Percentiles rank a stretch among this genome's conserved stretches.
These are phyloP conservation scores for Rhamnusium bicolor DNA, from an alignment of 2,888 invertebrate genomes.

Conservation along the genomic window DNA sequence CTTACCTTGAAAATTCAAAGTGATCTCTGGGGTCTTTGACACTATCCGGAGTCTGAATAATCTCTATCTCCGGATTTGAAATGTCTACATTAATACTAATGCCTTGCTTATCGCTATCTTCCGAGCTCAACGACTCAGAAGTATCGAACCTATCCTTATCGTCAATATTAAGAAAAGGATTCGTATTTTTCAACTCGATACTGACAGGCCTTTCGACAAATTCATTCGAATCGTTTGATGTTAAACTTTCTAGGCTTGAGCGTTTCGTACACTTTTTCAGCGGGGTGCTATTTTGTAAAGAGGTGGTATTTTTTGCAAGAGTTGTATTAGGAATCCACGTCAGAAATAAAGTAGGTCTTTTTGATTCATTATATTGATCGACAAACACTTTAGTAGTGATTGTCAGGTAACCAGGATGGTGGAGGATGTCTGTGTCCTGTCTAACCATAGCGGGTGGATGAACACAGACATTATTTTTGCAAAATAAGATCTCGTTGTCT, in stretches of 20 bases:
- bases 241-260: slow-evolving; percentile 67
- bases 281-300: slow-evolving; percentile 74
- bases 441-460: slow-evolving; percentile 91
- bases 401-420: slow-evolving; percentile 94
- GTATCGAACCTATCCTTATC: slow-evolving; percentile 62
- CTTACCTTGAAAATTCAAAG: slow-evolving; percentile 73
- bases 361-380: slow-evolving; percentile 83
- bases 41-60: slow-evolving; percentile 79
- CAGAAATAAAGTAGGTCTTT: slow-evolving; percentile 86
- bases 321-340: slow-evolving; percentile 97
- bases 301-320: slow-evolving; percentile 87
- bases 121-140: slow-evolving; percentile 64
- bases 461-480: slow-evolving; percentile 98
- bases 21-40: slow-evolving; percentile 68
- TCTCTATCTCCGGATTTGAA: slow-evolving; percentile 83
- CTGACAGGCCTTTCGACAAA: slow-evolving; percentile 55
- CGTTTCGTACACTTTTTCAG: slow-evolving; percentile 63
- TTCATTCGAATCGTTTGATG: slow-evolving; percentile 65
- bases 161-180: slow-evolving; percentile 71
- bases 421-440: slow-evolving; percentile 87
- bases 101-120: slow-evolving; percentile 62
- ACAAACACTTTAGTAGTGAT: slow-evolving; percentile 85
- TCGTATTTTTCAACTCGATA: slow-evolving; percentile 69
- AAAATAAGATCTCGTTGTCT: slow-evolving; percentile 89
- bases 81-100: slow-evolving; percentile 73